Evolutionary conservation across 2,113 vertebrate genomes (phyloP).

Genomic region (Paradoxurus hermaphroditus): DNA sequence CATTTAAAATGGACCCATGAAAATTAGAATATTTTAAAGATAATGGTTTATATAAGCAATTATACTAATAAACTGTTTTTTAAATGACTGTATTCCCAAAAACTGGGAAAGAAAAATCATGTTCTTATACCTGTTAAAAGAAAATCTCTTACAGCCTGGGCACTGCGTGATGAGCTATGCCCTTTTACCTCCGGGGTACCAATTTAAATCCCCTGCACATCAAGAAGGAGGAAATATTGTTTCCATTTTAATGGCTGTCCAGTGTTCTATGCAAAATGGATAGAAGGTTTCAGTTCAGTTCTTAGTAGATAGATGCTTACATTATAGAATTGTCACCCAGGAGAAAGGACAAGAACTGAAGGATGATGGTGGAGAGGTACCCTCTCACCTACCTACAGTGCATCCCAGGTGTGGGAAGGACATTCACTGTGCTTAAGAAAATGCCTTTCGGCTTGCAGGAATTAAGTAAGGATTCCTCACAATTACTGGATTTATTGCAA

Average conservation of each 20-base stretch:
- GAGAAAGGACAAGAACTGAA: slow-evolving; percentile 44
- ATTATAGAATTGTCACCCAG: slow-evolving; percentile 45
- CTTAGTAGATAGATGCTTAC: slow-evolving; percentile 48
- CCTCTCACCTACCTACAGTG: neutral
- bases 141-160: neutral
- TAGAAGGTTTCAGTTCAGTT: slow-evolving; percentile 36
- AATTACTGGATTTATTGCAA: slow-evolving; percentile 27
- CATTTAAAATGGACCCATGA: slow-evolving; percentile 27
- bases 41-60: neutral
- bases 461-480: neutral
- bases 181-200: slow-evolving; percentile 49
- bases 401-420: neutral
- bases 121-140: neutral
- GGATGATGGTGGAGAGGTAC: neutral
- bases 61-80: slow-evolving; percentile 8
- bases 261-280: slow-evolving; percentile 50
- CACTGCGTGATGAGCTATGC: slow-evolving; percentile 19
- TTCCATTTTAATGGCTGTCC: slow-evolving; percentile 57
- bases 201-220: slow-evolving; percentile 58
- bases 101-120: neutral
- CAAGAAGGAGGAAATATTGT: slow-evolving; percentile 42
- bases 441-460: slow-evolving; percentile 9
- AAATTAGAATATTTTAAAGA: slow-evolving; percentile 37
- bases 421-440: neutral
- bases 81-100: neutral